Base-by-base conservation (phyloP, 2,797 vertebrate species). In the Decapterus maruadsi region DNA sequence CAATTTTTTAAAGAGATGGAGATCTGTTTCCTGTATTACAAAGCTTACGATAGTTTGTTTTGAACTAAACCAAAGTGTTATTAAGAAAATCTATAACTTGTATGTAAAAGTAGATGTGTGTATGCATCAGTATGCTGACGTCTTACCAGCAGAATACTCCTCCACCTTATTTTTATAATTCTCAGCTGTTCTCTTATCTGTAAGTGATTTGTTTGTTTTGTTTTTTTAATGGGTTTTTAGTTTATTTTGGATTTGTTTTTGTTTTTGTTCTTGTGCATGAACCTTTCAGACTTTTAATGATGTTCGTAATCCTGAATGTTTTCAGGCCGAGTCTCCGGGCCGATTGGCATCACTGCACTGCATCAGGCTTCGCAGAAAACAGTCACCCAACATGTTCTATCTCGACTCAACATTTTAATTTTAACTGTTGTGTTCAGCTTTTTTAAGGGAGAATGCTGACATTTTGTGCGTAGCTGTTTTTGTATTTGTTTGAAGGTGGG, bases 1-100 rank as follows among this genome's bases (percentile, higher is more conserved):
- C 90, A 90, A 87, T 85, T 71, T 95, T 83, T 95, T 94, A 92
- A 92, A 92, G 93, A 90, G 88, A 91, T 89, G 87, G 93, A 57
- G 78, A 92, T 91, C 83, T 93, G 94, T 95, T 95, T 85, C 63
- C 78, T 92, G 85, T 93, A 90, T 92, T 76, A 83, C 90, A 88
- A 75, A 78, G 82, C 86, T 86, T 87, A 84, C 75, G 71, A 80
- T 77, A 77, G 78, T 87, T 94, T 93, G 91, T 94, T 95, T 93
- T 85, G 89, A 94, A 94, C 94, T 93, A 94, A 95, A 95, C 95
- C 95, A 95, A 95, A 96, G 94, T 94, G 94, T 94, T 92, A 87
- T 81, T 81, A 85, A 87, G 87, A 90, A 81, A 55, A 71, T 81
- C 86, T 88, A 85, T 92, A 89, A 92, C 77, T 85, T 90, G 81